phyloP scores from a whole-genome alignment of 2,797 vertebrate genomes.

The Manis pentadactyla region DNA sequence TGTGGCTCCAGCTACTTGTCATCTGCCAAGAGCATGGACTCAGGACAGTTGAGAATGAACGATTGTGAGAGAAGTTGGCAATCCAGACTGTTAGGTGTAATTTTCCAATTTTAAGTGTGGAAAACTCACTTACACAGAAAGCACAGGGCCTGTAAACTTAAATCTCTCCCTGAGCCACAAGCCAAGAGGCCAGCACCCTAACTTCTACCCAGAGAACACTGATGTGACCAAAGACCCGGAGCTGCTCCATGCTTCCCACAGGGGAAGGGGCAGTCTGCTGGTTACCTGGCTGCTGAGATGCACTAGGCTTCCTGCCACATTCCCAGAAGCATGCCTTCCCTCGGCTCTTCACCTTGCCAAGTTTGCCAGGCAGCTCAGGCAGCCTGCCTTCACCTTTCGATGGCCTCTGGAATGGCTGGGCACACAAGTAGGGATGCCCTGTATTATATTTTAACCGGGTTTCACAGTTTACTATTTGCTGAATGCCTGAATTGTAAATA shows the following conservation, averaged over 20 bases:
- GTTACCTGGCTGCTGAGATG: background rate
- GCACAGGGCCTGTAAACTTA: background rate
- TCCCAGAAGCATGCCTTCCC: background rate
- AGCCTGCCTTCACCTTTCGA: background rate
- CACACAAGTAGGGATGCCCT: background rate
- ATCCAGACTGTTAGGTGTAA: background rate
- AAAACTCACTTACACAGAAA: conserved; percentile 29
- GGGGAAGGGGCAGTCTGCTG: background rate
- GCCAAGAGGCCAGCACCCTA: background rate
- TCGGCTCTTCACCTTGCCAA: background rate
- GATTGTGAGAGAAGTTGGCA: background rate
- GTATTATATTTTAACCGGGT: background rate
- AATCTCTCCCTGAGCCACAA: background rate
- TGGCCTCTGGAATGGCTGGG: background rate
- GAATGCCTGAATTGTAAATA: background rate
- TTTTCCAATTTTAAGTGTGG: background rate
- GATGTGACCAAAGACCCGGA: background rate
- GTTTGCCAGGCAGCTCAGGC: background rate
- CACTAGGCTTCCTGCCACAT: background rate
- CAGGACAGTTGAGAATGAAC: background rate
- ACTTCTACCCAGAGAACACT: background rate
- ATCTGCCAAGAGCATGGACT: background rate
- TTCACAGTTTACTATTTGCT: background rate
- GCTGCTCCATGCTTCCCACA: background rate
- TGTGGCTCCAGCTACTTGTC: background rate